Conservation (phyloP, 2,888 invertebrate genomes). For the Steinernema hermaphroditum region DNA sequence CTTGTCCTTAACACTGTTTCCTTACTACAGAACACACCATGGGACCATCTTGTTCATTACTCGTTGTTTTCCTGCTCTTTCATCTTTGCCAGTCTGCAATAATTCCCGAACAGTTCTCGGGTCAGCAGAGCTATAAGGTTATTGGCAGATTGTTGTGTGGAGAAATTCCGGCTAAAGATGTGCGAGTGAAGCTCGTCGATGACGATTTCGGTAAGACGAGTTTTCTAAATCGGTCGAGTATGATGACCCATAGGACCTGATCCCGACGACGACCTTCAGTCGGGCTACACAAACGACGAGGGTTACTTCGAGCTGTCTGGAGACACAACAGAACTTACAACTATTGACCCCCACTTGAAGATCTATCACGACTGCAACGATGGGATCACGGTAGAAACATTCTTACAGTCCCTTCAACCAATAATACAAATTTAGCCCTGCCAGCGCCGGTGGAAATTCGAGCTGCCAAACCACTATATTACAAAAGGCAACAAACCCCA, state of each 20-base stretch:
- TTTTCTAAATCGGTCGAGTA: neutral
- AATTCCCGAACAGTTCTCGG: slow-evolving; percentile 47
- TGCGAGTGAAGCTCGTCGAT: slow-evolving; percentile 64
- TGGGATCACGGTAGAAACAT: slow-evolving; percentile 53
- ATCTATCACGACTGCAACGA: slow-evolving; percentile 66
- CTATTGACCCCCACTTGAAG: slow-evolving; percentile 64
- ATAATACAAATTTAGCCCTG: slow-evolving; percentile 53
- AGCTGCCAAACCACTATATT: slow-evolving; percentile 65
- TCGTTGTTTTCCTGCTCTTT: neutral
- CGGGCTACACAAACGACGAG: slow-evolving; percentile 53
- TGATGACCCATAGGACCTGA: slow-evolving; percentile 52
- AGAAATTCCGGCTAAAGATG: slow-evolving; percentile 52
- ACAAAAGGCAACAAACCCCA: slow-evolving; percentile 44
- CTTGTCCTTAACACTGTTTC: neutral
- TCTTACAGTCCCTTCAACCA: neutral
- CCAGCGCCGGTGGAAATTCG: slow-evolving; percentile 66
- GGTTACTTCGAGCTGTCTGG: slow-evolving; percentile 58
- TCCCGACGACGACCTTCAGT: slow-evolving; percentile 62
- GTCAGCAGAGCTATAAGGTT: slow-evolving; percentile 52
- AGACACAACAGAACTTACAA: slow-evolving; percentile 61
- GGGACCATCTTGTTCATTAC: neutral
- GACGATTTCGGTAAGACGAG: slow-evolving; percentile 58
- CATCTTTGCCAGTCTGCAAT: slow-evolving; percentile 16
- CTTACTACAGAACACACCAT: neutral
- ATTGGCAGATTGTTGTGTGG: slow-evolving; percentile 59